Base-by-base conservation (phyloP, 2,797 vertebrate species). In the Pangasius macronema region DNA sequence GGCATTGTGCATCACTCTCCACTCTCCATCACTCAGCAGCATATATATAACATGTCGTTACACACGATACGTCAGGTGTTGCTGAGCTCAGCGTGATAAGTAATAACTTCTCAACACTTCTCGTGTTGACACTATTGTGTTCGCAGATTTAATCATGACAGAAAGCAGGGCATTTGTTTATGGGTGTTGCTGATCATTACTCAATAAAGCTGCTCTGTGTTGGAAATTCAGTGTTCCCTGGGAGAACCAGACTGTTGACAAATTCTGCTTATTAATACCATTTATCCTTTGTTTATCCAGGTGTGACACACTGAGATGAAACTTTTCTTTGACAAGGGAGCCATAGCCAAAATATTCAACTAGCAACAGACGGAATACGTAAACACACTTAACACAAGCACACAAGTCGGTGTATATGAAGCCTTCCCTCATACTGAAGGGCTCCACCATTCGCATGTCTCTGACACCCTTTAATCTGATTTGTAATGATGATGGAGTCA, bases 371-470 rank as follows among this genome's bases (percentile, higher is more conserved):
- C 3, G 3, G 16, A 67, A 33, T 22, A 33, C 22, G 8, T 30
- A 27, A 27, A 67, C 59, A 1, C 20, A 11, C 16, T 49, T 51
- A 33, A 46, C 27, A 27, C 24, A 39, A 82, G 59, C 59, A 33
- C 42, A 18, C 80, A 20, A 82, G 14, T 65, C 24, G 33, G 42
- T 49, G 59, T 53, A 36, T 84, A 42, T 42, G 22, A 42, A 39
- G 51, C 42, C 33, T 72, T 57, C 83, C 83, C 22, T 1, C 22
- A 42, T 42, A 6, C 27, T 11, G 30, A 84, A 84, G 49, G 82
- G 76, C 65, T 55, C 82, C 51, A 86, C 61, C 59, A 79, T 87
- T 70, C 82, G 6, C 72, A 51, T 67, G 81, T 49, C 82, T 68
- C 73, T 16, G 72, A 83, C 3, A 5, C 72, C 46, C 57, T 83